These are phyloP conservation scores for Romanogobio albipinnatus DNA, from an alignment of 2,113 vertebrate species.

Conservation along the genomic window DNA sequence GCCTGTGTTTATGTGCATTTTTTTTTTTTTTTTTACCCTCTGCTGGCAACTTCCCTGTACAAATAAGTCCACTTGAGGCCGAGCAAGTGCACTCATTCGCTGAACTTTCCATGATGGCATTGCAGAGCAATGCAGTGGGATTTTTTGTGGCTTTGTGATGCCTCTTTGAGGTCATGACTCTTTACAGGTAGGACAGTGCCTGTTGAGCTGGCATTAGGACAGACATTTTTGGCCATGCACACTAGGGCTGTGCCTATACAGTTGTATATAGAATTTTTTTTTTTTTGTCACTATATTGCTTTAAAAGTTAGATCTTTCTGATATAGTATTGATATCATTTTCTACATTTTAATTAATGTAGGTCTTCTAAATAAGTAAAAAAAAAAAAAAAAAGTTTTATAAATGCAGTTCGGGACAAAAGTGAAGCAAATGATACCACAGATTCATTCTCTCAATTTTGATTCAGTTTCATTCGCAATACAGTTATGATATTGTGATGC, in stretches of 20 bases:
- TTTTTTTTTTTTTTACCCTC: slow-evolving; percentile 29
- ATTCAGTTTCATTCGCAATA: neutral
- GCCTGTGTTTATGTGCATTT: slow-evolving; percentile 18
- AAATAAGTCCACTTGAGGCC: slow-evolving; percentile 46
- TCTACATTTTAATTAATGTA: neutral
- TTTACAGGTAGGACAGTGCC: slow-evolving; percentile 7
- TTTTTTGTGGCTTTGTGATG: slow-evolving; percentile 15
- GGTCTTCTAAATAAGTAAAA: too few species aligned
- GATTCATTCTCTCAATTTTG: neutral
- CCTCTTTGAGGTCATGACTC: slow-evolving; percentile 1
- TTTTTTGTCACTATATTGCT: neutral
- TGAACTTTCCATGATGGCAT: slow-evolving; percentile 62
- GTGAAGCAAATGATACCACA: neutral
- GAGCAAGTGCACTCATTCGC: slow-evolving; percentile 17
- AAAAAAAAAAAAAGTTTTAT: neutral
- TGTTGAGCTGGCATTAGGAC: neutral
- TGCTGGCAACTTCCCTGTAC: slow-evolving; percentile 45
- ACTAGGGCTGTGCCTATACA: neutral
- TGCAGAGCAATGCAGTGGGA: slow-evolving; percentile 41
- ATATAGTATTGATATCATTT: neutral
- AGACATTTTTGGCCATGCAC: neutral
- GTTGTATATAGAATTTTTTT: neutral
- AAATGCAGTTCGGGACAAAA: neutral
- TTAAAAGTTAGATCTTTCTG: neutral
- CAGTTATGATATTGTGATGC: neutral